Evolutionary conservation across 2,113 vertebrate species (phyloP).

Genomic region (Opisthocomus hoazin): DNA sequence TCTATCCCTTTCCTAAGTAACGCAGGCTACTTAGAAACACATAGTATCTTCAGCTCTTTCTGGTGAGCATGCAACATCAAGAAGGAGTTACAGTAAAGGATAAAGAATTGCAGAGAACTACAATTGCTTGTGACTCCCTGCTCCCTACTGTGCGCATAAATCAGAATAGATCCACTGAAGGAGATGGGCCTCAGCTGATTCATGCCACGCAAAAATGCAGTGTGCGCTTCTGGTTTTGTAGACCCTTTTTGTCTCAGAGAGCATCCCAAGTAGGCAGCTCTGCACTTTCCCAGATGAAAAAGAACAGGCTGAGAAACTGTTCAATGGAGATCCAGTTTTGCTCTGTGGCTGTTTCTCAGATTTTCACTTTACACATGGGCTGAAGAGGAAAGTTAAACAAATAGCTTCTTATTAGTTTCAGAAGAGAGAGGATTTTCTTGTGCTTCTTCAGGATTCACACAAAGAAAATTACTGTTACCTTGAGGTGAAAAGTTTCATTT

Average conservation of each 20-base stretch:
- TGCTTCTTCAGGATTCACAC: neutral
- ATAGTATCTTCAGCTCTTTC: slow-evolving; percentile 21
- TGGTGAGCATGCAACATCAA: neutral
- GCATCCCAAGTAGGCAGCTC: neutral
- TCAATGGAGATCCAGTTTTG: neutral
- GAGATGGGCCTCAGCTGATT: neutral
- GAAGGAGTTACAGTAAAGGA: neutral
- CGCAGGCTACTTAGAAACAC: neutral
- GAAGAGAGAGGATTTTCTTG: neutral
- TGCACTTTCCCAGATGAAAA: slow-evolving; percentile 19
- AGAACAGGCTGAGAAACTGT: neutral
- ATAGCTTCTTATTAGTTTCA: neutral
- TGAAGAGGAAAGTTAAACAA: neutral
- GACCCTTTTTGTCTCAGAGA: neutral
- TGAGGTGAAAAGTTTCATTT: neutral
- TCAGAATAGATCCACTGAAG: neutral
- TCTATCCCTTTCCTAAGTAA: neutral
- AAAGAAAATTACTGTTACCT: neutral
- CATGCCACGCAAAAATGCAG: neutral
- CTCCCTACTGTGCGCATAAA: neutral
- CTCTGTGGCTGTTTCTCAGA: neutral
- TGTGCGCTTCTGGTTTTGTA: neutral
- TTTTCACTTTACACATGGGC: neutral
- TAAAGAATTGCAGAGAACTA: neutral
- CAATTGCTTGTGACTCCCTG: neutral